A percentile compares a stretch with the other conserved stretches of the same genome.
Conservation (phyloP, 2,797 vertebrate species). For the Melanotaenia parkinsoni region DNA sequence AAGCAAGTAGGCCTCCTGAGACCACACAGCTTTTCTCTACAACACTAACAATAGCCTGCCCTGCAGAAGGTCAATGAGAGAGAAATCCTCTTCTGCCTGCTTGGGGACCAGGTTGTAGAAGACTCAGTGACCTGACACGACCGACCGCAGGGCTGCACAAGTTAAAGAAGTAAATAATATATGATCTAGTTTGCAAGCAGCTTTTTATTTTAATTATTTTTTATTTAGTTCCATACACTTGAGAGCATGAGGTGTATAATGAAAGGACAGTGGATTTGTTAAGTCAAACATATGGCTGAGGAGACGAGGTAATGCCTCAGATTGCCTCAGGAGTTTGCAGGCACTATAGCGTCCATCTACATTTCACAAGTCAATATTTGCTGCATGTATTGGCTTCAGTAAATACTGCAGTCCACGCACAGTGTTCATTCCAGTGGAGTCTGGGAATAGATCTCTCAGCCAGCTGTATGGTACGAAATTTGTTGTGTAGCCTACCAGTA, state of each 20-base stretch:
- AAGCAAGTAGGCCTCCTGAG: constrained; percentile 72
- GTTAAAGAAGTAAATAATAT: constrained; percentile 64
- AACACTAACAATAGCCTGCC: constrained; percentile 53
- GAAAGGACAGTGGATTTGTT: constrained; percentile 56
- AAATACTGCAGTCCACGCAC: constrained; percentile 61
- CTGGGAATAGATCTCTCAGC: constrained; percentile 60
- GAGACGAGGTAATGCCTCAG: constrained; percentile 53
- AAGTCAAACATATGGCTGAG: constrained; percentile 69
- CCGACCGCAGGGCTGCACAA: constrained; percentile 39
- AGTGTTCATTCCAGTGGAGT: constrained; percentile 56
- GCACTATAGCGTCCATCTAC: constrained; percentile 39
- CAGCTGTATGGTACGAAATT: constrained; percentile 62
- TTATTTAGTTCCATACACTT: constrained; percentile 51
- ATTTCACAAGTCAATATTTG: constrained; percentile 78
- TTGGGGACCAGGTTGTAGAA: constrained; percentile 53
- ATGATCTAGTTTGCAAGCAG: constrained; percentile 60
- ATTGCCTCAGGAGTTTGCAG: constrained; percentile 55
- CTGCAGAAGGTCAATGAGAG: constrained; percentile 72
- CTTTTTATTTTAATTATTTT: constrained; percentile 37
- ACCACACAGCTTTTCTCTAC: constrained; percentile 61
- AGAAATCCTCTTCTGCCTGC: constrained; percentile 59
- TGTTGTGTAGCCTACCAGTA: constrained; percentile 61
- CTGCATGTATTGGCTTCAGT: constrained; percentile 67
- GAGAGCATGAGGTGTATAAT: constrained; percentile 49
- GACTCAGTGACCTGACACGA: constrained; percentile 59